Evolutionary conservation across 2,888 invertebrate genomes (phyloP), one percentile per base, ranked within the genome.

Genomic region (Ophonus ardosiacus): DNA sequence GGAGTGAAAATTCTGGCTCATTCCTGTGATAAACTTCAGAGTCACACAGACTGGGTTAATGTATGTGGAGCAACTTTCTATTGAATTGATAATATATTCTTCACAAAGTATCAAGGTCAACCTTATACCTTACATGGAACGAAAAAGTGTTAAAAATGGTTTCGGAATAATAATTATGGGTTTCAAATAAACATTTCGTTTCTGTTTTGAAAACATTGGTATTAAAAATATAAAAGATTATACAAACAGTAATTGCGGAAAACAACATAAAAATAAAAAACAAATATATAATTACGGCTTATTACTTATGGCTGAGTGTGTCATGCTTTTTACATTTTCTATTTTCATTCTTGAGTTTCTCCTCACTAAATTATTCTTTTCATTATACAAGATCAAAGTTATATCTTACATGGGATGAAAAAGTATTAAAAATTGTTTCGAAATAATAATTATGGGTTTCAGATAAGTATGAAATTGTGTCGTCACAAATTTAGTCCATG

Each of bases 1-100:
- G 94, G 94, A 88, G 94, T 95, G 6, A 97, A 97, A 90, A 91
- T 97, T 74, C 91, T 97, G 87, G 97, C 96, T 0, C 94, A 97
- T 88, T 97, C 97, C 0, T 96, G 96, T 87, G 97, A 98, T 90
- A 92, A 93, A 85, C 92, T 96, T 0, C 92, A 94, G 86, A 94
- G 94, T 84, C 97, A 98, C 90, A 92, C 93, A 6, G 95, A 94
- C 86, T 97, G 97, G 97, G 94, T 95, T 31, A 90, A 90, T 86
- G 86, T 86, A 85, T 8, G 86, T 59, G 6, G 63, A 38, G 6
- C 15, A 38, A 15, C 68, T 68, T 68, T 68, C 68, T 68, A 59
- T 7, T 59, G 57, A 59, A n/a, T 15, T 59, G 15, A 7, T 8
- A 40, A n/a, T 84, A 31, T 31, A 31, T 4, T 31, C 31, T 31